Evolutionary conservation across 2,797 vertebrate species (phyloP), one percentile per base, ranked within the genome.

Genomic region (Selene dorsalis): DNA sequence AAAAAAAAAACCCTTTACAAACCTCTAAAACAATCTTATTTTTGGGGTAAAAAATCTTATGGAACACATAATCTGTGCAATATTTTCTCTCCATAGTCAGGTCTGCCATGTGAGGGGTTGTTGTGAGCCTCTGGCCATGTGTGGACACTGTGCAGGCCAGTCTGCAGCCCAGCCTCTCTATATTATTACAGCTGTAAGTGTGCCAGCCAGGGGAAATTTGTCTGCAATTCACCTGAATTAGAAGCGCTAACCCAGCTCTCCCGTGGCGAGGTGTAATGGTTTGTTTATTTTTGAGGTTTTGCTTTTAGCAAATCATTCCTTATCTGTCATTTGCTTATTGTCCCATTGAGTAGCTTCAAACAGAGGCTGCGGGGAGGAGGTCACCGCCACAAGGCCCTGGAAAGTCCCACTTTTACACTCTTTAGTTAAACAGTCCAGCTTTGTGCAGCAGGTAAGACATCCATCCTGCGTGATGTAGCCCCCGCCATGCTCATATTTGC

Each of bases 201-300:
- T 93, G 91, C 92, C 93, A 92, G 91, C 79, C 78, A 47, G 84
- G 77, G 86, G 87, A 91, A 92, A 93, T 93, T 90, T 94, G 93
- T 93, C 92, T 93, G 92, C 79, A 94, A 90, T 94, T 94, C 94
- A 95, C 92, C 93, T 95, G 94, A 95, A 94, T 94, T 89, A 92
- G 86, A 92, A 87, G 68, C 75, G 69, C 84, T 83, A 87, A 89
- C 87, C 80, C 80, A 52, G 83, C 77, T 87, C 86, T 87, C 88
- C 89, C 1, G 79, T 56, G 72, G 88, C 87, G 74, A 63, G 6
- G 60, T 84, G 0, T 89, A 91, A 93, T 89, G 92, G 89, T 92
- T 93, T 94, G 94, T 95, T 95, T 95, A 91, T 94, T 94, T 95
- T 93, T 80, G 84, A 89, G 85, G 87, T 91, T 93, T 94, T 91